These are phyloP conservation scores for Trypoxylon attenuatum DNA, from an alignment of 2,888 invertebrate genomes.

Conservation along the genomic window DNA sequence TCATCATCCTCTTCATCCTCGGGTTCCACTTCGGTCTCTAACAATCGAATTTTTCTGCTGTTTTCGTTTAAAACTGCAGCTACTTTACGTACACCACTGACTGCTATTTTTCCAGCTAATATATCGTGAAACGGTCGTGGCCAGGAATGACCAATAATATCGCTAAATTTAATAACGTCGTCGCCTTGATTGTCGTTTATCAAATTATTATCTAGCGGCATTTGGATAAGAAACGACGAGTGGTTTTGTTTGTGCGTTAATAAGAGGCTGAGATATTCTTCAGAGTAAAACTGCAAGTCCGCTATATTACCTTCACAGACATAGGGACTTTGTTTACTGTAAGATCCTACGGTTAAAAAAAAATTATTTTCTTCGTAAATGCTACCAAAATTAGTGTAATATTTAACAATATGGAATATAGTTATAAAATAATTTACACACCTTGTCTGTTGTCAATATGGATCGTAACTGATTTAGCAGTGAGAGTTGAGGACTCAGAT, in stretches of 20 bases:
- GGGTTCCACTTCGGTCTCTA: slow-evolving; percentile 95
- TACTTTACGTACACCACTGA: slow-evolving; percentile 89
- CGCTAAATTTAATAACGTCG: slow-evolving; percentile 56
- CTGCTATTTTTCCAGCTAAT: slow-evolving; percentile 80
- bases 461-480: slow-evolving; percentile 53
- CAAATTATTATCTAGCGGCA: slow-evolving; percentile 58
- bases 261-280: slow-evolving; percentile 83
- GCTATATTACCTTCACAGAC: slow-evolving; percentile 75
- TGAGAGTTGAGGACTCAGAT: slow-evolving; percentile 45
- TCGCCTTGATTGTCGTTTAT: slow-evolving; percentile 36
- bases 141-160: slow-evolving; percentile 61
- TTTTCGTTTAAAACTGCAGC: slow-evolving; percentile 89
- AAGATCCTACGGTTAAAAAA: slow-evolving; percentile 44
- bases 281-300: slow-evolving; percentile 86
- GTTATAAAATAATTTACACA: slow-evolving; percentile 30
- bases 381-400: not conserved
- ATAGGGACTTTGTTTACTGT: no score
- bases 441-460: slow-evolving; percentile 65
- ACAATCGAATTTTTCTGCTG: slow-evolving; percentile 86
- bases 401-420: slow-evolving; percentile 4
- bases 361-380: not conserved
- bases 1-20: slow-evolving; percentile 90
- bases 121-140: slow-evolving; percentile 68
- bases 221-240: slow-evolving; percentile 64
- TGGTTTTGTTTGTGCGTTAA: slow-evolving; percentile 64